Evolutionary conservation across 2,113 vertebrate genomes (phyloP), one percentile per base, ranked within the genome.

Genomic region (Ptyas mucosa): DNA sequence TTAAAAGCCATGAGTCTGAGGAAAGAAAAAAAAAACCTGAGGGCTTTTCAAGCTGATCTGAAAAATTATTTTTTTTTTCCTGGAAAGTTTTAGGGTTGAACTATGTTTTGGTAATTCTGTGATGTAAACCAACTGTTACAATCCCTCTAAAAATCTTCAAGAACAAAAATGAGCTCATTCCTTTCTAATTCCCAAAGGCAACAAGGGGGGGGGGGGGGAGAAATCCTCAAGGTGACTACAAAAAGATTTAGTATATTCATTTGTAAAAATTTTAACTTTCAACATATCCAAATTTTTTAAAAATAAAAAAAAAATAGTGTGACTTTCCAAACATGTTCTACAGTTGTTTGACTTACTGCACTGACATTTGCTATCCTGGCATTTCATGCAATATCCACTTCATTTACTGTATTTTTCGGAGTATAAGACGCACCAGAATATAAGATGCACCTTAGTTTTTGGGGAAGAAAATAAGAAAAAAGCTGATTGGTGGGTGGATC

Each of bases 121-220:
- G 21, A 12, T 53, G 29, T 14, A n/a, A 75, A 75, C 64, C 64
- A 75, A 75, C 69, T 18, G 64, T 75, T 75, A 34, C 5, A 18
- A 75, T 15, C 64, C 12, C 4, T 69, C 29, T 15, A 69, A 69
- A n/a, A 75, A 75, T 8, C 5, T 75, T 18, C n/a, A 75, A 34
- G n/a, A 18, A 75, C 18, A 75, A 61, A 15, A 75, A 75, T 15
- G n/a, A 18, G 6, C 64, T 8, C 14, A 75, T 75, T 34, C 64
- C n/a, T 21, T 81, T 89, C 69, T 81, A 46, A 34, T 85, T 43
- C 61, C 87, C 55, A 89, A 29, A 55, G 29, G 46, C 24, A 18
- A 86, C 10, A 49, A 21, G 2, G 10, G 1, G 9, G 26, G 39
- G 2, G 9, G 1, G 8, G 15, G 39, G 1, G 2, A 34, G 5